Conservation (phyloP, 2,888 invertebrate species). For the Ypsolopha sequella region DNA sequence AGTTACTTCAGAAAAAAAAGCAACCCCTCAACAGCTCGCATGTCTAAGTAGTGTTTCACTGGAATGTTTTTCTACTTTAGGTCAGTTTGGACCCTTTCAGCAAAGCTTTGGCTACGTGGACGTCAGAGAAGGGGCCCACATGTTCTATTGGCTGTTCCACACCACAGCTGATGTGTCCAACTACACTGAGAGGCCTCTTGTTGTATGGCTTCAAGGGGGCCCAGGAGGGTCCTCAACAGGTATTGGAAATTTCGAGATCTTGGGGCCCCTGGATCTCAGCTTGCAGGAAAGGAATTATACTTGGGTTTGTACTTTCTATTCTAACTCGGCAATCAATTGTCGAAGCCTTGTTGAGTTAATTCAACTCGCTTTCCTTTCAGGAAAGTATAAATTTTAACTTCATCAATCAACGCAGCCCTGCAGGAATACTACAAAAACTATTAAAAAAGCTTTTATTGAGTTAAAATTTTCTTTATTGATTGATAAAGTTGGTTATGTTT, state of each 20-base stretch:
- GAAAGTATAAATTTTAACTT: too few species aligned
- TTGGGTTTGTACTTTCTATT: slow-evolving; percentile 69
- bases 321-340: not conserved
- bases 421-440: too few species aligned
- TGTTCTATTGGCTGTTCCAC: slow-evolving; percentile 92
- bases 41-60: not conserved
- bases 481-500: too few species aligned
- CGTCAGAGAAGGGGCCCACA: slow-evolving; percentile 80
- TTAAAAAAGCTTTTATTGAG: too few species aligned
- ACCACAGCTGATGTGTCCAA: slow-evolving; percentile 73
- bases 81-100: slow-evolving; percentile 69
- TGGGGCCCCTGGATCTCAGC: slow-evolving; percentile 78
- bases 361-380: too few species aligned
- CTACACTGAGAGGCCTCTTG: slow-evolving; percentile 77
- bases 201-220: slow-evolving; percentile 93
- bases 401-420: too few species aligned
- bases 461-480: too few species aligned
- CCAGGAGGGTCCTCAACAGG: slow-evolving; percentile 85
- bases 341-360: not conserved
- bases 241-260: slow-evolving; percentile 88
- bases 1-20: too few species aligned
- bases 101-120: slow-evolving; percentile 83
- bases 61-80: slow-evolving; percentile 18
- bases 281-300: slow-evolving; percentile 77
- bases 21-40: not conserved